Evolutionary conservation across 2,888 invertebrate genomes (phyloP).

Genomic region (Timema cristinae): DNA sequence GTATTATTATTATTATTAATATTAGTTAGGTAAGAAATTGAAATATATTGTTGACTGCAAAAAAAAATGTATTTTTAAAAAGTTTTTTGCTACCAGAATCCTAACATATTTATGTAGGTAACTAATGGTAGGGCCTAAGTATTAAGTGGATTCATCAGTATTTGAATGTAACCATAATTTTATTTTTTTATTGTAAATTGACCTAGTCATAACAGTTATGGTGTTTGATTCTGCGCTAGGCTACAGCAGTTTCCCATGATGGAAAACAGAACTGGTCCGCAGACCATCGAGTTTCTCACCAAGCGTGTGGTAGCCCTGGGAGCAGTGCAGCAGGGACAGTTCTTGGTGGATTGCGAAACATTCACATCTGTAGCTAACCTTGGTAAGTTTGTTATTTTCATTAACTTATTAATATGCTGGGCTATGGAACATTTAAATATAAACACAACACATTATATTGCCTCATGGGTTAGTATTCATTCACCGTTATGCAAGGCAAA

Average conservation of each 20-base stretch:
- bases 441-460: constrained; percentile 4
- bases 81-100: too few relatives aligned
- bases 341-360: constrained; percentile 92
- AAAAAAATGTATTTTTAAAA: too few relatives aligned
- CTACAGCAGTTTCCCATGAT: constrained; percentile 83
- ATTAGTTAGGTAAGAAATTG: too few relatives aligned
- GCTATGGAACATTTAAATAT: constrained; percentile 8
- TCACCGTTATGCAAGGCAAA: too few relatives aligned
- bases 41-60: too few relatives aligned
- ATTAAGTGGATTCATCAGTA: too few relatives aligned
- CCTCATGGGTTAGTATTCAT: too few relatives aligned
- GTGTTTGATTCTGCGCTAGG: constrained; percentile 43
- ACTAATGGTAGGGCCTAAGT: too few relatives aligned
- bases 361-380: constrained; percentile 75
- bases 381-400: constrained; percentile 45
- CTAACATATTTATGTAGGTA: too few relatives aligned
- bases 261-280: constrained; percentile 86
- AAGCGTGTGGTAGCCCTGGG: constrained; percentile 83
- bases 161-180: too few relatives aligned
- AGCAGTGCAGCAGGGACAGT: constrained; percentile 83
- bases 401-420: neutral
- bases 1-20: too few relatives aligned
- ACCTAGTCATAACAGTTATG: neutral
- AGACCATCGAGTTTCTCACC: constrained; percentile 80
- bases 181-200: too few relatives aligned